Evolutionary conservation across 2,888 invertebrate species (phyloP).

Genomic region (Pheosia gnoma): DNA sequence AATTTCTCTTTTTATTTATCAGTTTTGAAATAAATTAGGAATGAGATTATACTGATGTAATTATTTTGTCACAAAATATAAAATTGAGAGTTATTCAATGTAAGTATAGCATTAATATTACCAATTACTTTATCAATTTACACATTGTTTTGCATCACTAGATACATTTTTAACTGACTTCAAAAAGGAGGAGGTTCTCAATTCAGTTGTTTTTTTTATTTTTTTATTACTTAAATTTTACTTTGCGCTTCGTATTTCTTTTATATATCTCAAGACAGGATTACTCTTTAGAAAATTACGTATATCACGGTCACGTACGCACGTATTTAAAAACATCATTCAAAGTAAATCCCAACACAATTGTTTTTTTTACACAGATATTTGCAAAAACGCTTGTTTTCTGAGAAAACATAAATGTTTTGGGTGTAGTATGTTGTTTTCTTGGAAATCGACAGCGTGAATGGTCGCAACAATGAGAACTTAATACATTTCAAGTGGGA

Average conservation of each 20-base stretch:
- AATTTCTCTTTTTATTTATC: slow-evolving; percentile 22
- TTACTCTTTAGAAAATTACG: not conserved
- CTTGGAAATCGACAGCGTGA: slow-evolving; percentile 28
- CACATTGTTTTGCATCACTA: no score
- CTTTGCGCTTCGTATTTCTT: no score
- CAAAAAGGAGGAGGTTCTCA: no score
- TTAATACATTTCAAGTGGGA: slow-evolving; percentile 25
- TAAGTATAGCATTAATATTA: no score
- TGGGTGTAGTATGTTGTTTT: slow-evolving; percentile 27
- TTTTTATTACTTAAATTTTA: no score
- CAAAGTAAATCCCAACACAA: not conserved
- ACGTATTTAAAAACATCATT: not conserved
- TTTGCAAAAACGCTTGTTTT: slow-evolving; percentile 25
- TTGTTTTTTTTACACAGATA: slow-evolving; percentile 6
- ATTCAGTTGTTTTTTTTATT: no score
- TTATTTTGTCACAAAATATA: no score
- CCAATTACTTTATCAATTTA: no score
- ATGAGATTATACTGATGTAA: not conserved
- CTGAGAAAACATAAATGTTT: slow-evolving; percentile 34
- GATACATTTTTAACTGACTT: no score
- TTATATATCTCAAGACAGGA: no score
- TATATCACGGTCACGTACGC: not conserved
- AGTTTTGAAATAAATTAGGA: not conserved
- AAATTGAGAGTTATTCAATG: no score
- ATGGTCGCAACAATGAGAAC: slow-evolving; percentile 35